phyloP scores from a whole-genome alignment of 1,140 invertebrate genomes.

The Caenorhabditis latens region DNA sequence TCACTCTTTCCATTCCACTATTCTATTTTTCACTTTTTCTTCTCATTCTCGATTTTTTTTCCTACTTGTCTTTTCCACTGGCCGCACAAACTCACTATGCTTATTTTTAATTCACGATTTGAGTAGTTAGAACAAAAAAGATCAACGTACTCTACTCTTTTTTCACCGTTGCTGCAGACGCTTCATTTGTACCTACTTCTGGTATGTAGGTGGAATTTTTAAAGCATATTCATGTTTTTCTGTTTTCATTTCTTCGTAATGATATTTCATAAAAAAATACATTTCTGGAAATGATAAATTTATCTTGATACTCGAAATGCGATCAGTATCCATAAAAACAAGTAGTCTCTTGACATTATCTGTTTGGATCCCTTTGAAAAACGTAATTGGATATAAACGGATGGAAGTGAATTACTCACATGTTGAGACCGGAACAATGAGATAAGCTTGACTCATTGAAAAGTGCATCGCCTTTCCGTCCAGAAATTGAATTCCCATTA shows the following conservation, averaged over 20 bases:
- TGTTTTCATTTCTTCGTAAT: too few species aligned
- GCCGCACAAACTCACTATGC: background rate
- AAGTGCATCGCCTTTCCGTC: background rate
- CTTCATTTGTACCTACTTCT: background rate
- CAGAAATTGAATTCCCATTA: too few species aligned
- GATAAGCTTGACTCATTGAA: conserved; percentile 5
- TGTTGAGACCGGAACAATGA: background rate
- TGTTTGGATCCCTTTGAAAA: background rate
- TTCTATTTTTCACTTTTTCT: conserved; percentile 3
- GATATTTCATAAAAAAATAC: too few species aligned
- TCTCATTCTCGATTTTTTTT: background rate
- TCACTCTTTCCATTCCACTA: background rate
- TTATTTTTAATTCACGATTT: conserved; percentile 44
- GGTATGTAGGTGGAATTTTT: background rate
- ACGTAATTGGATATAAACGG: background rate
- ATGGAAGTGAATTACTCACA: background rate
- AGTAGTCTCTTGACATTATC: background rate
- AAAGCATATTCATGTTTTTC: too few species aligned
- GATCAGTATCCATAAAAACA: background rate
- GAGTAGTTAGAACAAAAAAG: conserved; percentile 11
- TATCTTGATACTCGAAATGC: too few species aligned
- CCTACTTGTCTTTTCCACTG: background rate
- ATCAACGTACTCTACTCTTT: background rate
- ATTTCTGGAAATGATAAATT: too few species aligned
- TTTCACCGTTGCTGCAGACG: background rate